Evolutionary conservation across 2,888 invertebrate species (phyloP), one percentile per base, ranked within the genome.

Genomic region (Onthophagus sagittarius): DNA sequence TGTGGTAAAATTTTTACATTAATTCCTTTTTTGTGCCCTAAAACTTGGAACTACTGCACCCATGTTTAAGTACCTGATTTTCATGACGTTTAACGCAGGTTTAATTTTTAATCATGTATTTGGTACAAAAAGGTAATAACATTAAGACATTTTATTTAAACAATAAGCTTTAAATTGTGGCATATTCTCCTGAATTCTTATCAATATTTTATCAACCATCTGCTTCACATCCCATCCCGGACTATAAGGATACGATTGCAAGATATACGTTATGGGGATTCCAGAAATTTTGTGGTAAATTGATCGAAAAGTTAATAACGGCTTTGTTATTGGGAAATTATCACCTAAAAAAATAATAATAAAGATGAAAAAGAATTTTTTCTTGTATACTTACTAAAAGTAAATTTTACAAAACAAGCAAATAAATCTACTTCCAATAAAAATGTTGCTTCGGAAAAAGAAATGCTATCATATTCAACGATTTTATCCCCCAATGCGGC

Each of bases 391-490:
- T 80, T 81, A 88, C 89, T 87, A 78, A 89, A 85, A 75, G 85
- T 86, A 77, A 92, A 87, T 76, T 88, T 87, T 31, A 92, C 84
- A 69, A 92, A 86, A 85, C 90, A 91, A 82, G 89, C 88, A 81
- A 90, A 90, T 80, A 88, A 88, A 79, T 89, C 88, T 83, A 88
- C 87, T 83, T 90, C 89, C 82, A 90, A 88, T 31, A 92, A 81
- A 78, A 92, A 89, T 14, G 88, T 87, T 14, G 90, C 88, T 76
- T 84, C 85, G 13, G 80, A 81, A 79, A 86, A 88, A 5, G 79
- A 79, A 53, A 84, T 81, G 70, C 83, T 81, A 81, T 89, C 88
- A 81, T 87, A 88, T 79, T 89, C 88, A 23, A 88, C 75, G 62
- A 88, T 81, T 71, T 84, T 84, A 71, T 83, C 81, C 70, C 85